Conservation (phyloP, 2,113 vertebrate genomes). For the Galeopterus variegatus region DNA sequence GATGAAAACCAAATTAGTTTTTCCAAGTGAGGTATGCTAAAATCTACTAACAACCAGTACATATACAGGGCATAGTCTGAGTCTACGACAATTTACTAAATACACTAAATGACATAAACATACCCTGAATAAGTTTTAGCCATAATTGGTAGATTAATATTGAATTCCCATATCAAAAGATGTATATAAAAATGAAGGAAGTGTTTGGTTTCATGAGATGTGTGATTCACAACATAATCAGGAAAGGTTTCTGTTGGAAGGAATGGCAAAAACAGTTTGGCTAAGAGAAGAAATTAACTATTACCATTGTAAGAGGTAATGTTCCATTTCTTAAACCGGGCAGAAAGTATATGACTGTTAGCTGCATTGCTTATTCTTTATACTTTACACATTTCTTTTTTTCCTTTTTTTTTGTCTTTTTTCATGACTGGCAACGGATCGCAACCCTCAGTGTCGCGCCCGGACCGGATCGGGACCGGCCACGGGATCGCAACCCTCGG, state of each 20-base stretch:
- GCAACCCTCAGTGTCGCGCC: too few species aligned
- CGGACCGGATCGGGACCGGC: too few species aligned
- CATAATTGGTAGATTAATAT: constrained; percentile 28
- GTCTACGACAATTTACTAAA: constrained; percentile 47
- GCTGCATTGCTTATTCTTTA: constrained; percentile 1
- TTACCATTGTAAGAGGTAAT: neutral
- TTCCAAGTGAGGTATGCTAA: constrained; percentile 53
- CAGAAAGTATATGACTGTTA: neutral
- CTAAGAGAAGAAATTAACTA: constrained; percentile 67
- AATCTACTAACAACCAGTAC: constrained; percentile 46
- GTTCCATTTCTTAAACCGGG: constrained; percentile 41
- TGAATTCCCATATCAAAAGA: constrained; percentile 39
- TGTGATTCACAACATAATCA: neutral
- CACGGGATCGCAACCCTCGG: too few species aligned
- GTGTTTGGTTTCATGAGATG: constrained; percentile 8
- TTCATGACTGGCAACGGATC: too few species aligned
- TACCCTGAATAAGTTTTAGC: constrained; percentile 39
- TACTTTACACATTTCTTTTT: constrained; percentile 24
- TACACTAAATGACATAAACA: constrained; percentile 40
- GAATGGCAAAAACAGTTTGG: constrained; percentile 48
- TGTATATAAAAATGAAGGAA: constrained; percentile 49
- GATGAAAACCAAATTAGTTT: constrained; percentile 56
- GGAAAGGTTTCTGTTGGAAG: constrained; percentile 4
- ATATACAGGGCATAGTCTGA: constrained; percentile 42
- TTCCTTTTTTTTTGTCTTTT: too few species aligned